Base-by-base conservation (phyloP, 2,888 invertebrate genomes). In the Andrena marginata region DNA sequence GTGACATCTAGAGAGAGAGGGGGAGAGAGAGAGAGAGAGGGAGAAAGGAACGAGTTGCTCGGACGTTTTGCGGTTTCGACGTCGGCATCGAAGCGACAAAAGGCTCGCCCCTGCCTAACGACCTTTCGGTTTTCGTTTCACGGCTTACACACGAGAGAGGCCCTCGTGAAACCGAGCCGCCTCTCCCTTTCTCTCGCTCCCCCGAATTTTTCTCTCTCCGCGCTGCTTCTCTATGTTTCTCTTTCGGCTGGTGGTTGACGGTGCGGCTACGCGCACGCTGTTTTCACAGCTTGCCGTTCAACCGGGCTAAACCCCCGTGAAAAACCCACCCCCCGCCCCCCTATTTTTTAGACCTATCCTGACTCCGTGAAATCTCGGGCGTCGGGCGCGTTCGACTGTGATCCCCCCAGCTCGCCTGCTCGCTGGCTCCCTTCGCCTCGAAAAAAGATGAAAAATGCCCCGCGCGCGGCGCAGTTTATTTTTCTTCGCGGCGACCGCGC, bases 31-130 rank as follows among this genome's bases (percentile, higher is more conserved):
- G 33, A 33, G 33, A 2, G 35, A 0, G 81, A 77, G 80, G 56
- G 69, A 49, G 62, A 79, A 79, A 59, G 63, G 49, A 76, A 84
- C 81, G 80, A 68, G 83, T 83, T 71, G 81, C 26, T 75, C 80
- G 82, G 82, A 76, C 82, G 77, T 89, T 89, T 92, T 92, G 93
- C 90, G 92, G 92, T 91, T 92, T 84, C 90, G 91, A 87, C 90
- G 93, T 92, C 93, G 93, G 93, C 93, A 91, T 89, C 89, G 84
- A 80, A 87, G 89, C 91, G 93, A 93, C 93, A 94, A 94, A 93
- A 93, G 93, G 89, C 88, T 90, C 91, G 92, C 91, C 84, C 92
- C 92, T 93, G 93, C 93, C 92, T 93, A 93, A 93, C 93, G 93
- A 93, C 92, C 92, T 93, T 85, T 93, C 91, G 91, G 88, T 93